phyloP scores from a whole-genome alignment of 2,888 invertebrate species.

The Leucophora obtusa region DNA sequence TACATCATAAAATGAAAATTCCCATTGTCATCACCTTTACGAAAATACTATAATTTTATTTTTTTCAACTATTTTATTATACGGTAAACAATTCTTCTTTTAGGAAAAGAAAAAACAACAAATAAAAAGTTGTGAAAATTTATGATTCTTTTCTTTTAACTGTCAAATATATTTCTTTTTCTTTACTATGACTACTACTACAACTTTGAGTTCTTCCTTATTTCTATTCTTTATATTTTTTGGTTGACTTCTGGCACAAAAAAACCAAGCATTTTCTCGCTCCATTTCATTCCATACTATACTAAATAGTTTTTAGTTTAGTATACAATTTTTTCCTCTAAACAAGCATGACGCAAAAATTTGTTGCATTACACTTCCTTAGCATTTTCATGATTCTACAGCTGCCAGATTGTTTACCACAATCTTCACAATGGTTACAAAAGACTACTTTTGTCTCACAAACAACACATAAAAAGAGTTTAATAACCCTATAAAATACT shows the following conservation, averaged over 20 bases:
- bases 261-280: constrained; percentile 61
- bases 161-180: constrained; percentile 62
- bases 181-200: constrained; percentile 24
- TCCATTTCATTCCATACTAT: constrained; percentile 61
- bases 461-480: constrained; percentile 52
- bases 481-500: constrained; percentile 63
- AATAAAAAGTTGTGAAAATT: constrained; percentile 60
- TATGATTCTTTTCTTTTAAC: constrained; percentile 65
- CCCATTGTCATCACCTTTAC: constrained; percentile 61
- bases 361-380: constrained; percentile 63
- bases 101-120: constrained; percentile 7
- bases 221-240: constrained; percentile 32
- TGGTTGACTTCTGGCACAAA: constrained; percentile 50
- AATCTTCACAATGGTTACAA: constrained; percentile 56
- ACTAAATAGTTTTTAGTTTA: background rate
- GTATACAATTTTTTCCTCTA: background rate
- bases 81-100: constrained; percentile 42
- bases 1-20: constrained; percentile 58
- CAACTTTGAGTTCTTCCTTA: constrained; percentile 40
- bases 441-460: constrained; percentile 47
- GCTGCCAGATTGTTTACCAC: constrained; percentile 60
- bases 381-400: constrained; percentile 41
- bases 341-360: constrained; percentile 61
- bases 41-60: constrained; percentile 59
- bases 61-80: constrained; percentile 53